Evolutionary conservation across 2,797 vertebrate species (phyloP).

Genomic region (Notolabrus celidotus): DNA sequence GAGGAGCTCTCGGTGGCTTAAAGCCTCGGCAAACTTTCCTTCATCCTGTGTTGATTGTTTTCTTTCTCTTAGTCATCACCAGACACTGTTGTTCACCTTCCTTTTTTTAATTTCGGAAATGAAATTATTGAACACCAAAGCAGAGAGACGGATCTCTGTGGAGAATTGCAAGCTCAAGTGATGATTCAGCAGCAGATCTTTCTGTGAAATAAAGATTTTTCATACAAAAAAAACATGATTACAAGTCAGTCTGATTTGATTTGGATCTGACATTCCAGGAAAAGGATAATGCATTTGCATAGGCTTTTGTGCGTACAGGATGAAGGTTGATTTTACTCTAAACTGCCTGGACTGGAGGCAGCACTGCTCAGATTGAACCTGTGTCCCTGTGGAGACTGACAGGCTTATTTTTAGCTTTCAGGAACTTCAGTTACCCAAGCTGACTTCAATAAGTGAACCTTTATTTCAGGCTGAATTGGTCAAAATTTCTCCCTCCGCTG

Average conservation of each 20-base stretch:
- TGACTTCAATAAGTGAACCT: neutral
- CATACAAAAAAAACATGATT: neutral
- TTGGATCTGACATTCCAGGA: neutral
- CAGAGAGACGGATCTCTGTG: neutral
- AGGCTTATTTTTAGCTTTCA: neutral
- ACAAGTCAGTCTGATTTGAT: neutral
- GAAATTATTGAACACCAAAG: neutral
- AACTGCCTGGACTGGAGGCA: neutral
- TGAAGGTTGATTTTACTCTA: neutral
- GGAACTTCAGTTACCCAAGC: neutral
- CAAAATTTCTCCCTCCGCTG: neutral
- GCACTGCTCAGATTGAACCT: neutral
- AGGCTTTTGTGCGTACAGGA: neutral
- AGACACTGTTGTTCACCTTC: neutral
- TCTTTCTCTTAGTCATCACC: neutral
- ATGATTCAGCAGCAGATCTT: conserved; percentile 8
- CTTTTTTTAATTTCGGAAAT: neutral
- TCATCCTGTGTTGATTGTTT: neutral
- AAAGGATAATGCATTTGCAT: neutral
- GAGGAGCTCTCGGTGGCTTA: conserved; percentile 11
- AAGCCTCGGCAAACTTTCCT: neutral
- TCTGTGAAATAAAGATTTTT: neutral
- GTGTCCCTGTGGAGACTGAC: neutral
- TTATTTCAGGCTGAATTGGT: conserved; percentile 1
- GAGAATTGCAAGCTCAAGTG: neutral